Conservation (phyloP, 2,888 invertebrate genomes). For the Aelia acuminata region DNA sequence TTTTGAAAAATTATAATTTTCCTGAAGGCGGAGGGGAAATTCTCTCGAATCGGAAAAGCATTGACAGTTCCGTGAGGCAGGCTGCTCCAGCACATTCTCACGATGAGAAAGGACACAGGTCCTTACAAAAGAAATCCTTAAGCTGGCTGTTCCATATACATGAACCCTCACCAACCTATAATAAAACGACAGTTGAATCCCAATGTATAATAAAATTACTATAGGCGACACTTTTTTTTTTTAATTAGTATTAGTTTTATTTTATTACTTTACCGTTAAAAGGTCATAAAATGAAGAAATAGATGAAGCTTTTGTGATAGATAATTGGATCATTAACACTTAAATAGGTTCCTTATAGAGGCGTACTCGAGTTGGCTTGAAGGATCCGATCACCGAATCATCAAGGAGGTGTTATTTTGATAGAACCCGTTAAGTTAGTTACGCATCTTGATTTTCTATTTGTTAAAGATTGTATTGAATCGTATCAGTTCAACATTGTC, state of each 20-base stretch:
- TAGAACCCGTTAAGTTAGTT: neutral
- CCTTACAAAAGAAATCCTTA: conserved; percentile 1
- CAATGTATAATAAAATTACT: neutral
- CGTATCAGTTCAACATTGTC: too few species aligned
- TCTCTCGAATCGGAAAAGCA: neutral
- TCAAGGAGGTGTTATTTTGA: neutral
- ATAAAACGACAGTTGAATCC: conserved; percentile 21
- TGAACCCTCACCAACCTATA: conserved; percentile 24
- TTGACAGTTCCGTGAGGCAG: conserved; percentile 22
- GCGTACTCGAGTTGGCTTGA: neutral
- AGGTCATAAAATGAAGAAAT: neutral
- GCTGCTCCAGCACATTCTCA: neutral
- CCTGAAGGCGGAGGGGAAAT: neutral
- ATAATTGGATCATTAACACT: neutral
- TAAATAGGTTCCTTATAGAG: neutral
- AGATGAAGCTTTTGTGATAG: neutral
- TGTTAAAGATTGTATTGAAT: neutral
- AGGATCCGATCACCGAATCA: neutral
- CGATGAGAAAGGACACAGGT: conserved; percentile 41
- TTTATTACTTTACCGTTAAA: neutral
- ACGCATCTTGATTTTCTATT: neutral
- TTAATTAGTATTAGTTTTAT: neutral
- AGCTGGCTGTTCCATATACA: conserved; percentile 35
- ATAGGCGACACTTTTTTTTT: neutral
- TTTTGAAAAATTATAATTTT: too few species aligned